phyloP scores from a whole-genome alignment of 1,140 invertebrate species.

The Trichonephila clavipes region DNA sequence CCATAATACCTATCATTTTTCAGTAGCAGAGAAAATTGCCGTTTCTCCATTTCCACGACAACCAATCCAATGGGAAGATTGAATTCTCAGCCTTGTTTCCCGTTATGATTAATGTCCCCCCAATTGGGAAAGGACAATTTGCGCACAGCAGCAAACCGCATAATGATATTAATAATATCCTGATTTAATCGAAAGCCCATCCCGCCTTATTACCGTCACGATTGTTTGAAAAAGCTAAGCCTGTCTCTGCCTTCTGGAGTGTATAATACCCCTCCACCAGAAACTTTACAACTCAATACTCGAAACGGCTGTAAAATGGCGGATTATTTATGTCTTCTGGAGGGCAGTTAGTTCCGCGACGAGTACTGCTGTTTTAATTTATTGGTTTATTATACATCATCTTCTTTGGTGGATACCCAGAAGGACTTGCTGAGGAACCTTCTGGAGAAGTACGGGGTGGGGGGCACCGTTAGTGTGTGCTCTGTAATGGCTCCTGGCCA shows the following conservation, averaged over 20 bases:
- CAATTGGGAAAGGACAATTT: slow-evolving; percentile 63
- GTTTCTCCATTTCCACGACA: background rate
- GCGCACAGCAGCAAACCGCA: background rate
- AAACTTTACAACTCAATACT: slow-evolving; percentile 71
- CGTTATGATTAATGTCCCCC: slow-evolving; percentile 45
- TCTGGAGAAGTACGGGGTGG: background rate
- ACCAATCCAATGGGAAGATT: background rate
- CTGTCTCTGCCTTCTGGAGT: background rate
- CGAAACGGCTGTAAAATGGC: slow-evolving; percentile 48
- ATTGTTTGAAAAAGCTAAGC: background rate
- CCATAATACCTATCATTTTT: too few relatives aligned
- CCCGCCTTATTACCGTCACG: slow-evolving; percentile 57
- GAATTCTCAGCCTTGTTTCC: background rate
- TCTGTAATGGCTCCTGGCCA: slow-evolving; percentile 11
- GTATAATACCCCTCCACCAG: background rate
- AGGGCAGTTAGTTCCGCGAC: slow-evolving; percentile 38
- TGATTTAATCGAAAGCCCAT: slow-evolving; percentile 33
- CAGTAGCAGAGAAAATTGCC: background rate
- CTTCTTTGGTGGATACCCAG: slow-evolving; percentile 31
- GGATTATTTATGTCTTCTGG: slow-evolving; percentile 67
- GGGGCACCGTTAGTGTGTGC: slow-evolving; percentile 31
- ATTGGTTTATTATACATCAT: slow-evolving; percentile 72
- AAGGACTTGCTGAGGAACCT: slow-evolving; percentile 12
- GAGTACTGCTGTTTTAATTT: slow-evolving; percentile 58
- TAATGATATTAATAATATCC: slow-evolving; percentile 51